Base-by-base conservation (phyloP, 2,888 invertebrate genomes). In the Trachelus troglodyta region DNA sequence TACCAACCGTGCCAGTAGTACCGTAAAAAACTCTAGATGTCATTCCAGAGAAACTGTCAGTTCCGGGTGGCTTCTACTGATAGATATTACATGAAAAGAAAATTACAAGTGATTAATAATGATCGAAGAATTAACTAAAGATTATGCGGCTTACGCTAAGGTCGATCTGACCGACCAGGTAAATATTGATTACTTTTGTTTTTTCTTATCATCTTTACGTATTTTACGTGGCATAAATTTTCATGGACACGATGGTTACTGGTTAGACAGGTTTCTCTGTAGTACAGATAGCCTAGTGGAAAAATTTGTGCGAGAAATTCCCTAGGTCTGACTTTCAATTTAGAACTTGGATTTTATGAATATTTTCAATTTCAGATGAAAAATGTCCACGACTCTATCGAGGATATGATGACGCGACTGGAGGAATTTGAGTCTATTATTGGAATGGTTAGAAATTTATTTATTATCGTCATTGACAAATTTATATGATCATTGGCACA, bases 381-480 rank as follows among this genome's bases (percentile, higher is more conserved):
- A 81, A 85, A 83, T 76, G 86, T 91, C 40, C 88, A 90, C 35
- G 90, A 91, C 34, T 85, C 88, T 1, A 86, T 92, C 31, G 92
- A 92, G 75, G 92, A 92, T 80, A 91, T 92, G 85, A 87, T 92
- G 83, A 90, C 90, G 76, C 87, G 92, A n/a, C 83, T 92, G 31
- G 92, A 92, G 83, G 92, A 92, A 81, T 92, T 92, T 79, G 90
- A 90, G 76, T 92, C 91, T 4, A 89, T 92, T 68, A 87, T 91
- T 77, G 88, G 89, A 84, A 92, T 92, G 92, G 92, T 92, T 73
- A 82, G 79, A 35, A 12, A 80, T 68, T 69, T 30, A 12, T 75
- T 11, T 15, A 12, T 76, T 69, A 30, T 37, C 40, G 34, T 4
- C 6, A 4, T 69, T 33, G 11, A n/a, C n/a, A 11, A 34, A 73